Conservation (phyloP, 2,797 vertebrate genomes). For the Falco cherrug region DNA sequence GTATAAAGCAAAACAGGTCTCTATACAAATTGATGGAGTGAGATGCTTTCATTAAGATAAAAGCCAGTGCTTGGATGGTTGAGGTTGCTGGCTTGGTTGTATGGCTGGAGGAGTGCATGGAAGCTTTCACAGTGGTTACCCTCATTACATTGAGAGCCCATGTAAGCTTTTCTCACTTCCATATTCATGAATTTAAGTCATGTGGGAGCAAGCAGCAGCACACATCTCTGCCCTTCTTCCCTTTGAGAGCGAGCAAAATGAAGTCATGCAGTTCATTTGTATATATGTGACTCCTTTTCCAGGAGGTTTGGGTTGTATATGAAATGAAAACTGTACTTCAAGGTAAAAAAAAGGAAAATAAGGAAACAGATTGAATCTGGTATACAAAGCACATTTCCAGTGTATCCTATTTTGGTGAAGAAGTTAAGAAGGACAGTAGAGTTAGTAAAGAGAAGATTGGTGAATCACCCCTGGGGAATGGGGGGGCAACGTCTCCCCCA, state of each 20-base stretch:
- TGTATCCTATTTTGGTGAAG: not conserved
- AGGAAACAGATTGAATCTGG: not conserved
- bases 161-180: not conserved
- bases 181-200: not conserved
- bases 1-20: constrained; percentile 21
- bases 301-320: not conserved
- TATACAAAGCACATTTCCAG: not conserved
- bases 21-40: not conserved
- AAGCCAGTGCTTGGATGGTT: not conserved
- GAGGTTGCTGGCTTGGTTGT: not conserved
- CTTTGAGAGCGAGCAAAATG: not conserved
- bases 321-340: not conserved
- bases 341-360: not conserved
- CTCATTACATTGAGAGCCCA: not conserved
- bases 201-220: not conserved
- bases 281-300: not conserved
- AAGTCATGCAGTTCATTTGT: not conserved
- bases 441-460: not conserved
- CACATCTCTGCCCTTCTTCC: not conserved
- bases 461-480: not conserved
- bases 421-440: not conserved
- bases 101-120: not conserved
- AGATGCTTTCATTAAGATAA: constrained; percentile 39
- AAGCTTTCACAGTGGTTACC: not conserved
- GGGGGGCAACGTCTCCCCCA: not conserved